These are phyloP conservation scores for Lasioglossum lativentre DNA, from an alignment of 2,888 invertebrate genomes.

Conservation along the genomic window DNA sequence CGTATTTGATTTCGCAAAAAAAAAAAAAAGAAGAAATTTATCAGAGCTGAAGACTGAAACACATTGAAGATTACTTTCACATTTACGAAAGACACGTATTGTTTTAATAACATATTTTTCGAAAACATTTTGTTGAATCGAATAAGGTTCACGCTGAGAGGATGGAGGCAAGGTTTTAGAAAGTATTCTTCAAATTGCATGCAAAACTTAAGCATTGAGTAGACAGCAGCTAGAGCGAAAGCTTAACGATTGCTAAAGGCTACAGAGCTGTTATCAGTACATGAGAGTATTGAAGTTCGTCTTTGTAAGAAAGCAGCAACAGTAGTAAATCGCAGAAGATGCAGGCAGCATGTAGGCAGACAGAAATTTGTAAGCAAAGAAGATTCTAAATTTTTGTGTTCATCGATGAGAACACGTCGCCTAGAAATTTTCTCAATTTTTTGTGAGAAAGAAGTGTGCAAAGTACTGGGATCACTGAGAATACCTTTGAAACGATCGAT, in stretches of 20 bases:
- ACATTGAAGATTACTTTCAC: neutral
- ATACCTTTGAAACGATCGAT: constrained; percentile 10
- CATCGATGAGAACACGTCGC: neutral
- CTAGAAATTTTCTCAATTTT: neutral
- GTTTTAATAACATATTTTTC: neutral
- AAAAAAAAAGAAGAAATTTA: neutral
- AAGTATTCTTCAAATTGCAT: neutral
- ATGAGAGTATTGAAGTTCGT: neutral
- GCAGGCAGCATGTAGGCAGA: neutral
- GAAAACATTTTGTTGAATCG: neutral
- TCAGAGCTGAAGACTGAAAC: neutral
- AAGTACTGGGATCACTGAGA: neutral
- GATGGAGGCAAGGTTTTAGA: neutral
- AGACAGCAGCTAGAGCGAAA: neutral
- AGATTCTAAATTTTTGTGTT: neutral
- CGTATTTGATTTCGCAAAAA: neutral
- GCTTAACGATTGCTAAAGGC: too few relatives aligned
- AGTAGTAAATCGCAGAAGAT: neutral
- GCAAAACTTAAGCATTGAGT: neutral
- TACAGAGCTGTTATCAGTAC: too few relatives aligned
- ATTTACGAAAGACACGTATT: neutral
- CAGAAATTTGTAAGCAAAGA: neutral
- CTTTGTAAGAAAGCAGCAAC: neutral
- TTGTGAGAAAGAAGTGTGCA: neutral
- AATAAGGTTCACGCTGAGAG: neutral